A percentile compares a stretch with the other conserved stretches of the same genome.
Evolutionary conservation across 2,797 vertebrate genomes (phyloP).

Genomic region (Eutrigla gurnardus): DNA sequence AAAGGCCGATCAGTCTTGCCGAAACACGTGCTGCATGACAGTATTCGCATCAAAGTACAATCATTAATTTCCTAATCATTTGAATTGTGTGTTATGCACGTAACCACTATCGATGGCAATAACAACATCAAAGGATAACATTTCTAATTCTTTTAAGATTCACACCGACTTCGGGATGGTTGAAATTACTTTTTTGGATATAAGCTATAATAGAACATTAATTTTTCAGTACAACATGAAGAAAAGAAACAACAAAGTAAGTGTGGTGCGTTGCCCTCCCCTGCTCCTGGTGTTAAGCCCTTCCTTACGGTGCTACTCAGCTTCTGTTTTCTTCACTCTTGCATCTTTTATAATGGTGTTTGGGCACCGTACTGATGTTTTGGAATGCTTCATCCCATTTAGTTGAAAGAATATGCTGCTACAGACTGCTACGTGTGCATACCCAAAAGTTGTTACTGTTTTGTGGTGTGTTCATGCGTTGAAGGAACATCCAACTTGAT

Average conservation of each 20-base stretch:
- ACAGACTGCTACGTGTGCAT: not conserved
- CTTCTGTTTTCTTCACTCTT: slow-evolving; percentile 8
- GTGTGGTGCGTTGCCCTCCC: not conserved
- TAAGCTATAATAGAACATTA: not conserved
- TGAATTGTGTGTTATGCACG: not conserved
- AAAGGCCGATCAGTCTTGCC: too few relatives aligned
- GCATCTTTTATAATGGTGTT: slow-evolving; percentile 6
- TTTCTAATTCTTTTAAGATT: not conserved
- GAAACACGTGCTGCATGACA: too few relatives aligned
- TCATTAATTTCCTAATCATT: not conserved
- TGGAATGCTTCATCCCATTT: slow-evolving; percentile 1
- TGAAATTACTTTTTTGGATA: not conserved
- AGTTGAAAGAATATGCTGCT: not conserved
- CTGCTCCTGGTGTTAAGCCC: not conserved
- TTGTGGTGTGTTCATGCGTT: not conserved
- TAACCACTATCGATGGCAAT: too few relatives aligned
- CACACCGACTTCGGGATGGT: not conserved
- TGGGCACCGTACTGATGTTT: not conserved
- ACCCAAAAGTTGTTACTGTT: not conserved
- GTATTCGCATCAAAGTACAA: not conserved
- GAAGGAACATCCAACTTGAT: not conserved
- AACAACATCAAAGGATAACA: too few relatives aligned
- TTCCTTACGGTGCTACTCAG: not conserved
- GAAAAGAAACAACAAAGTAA: not conserved
- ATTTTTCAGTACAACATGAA: not conserved